These are phyloP conservation scores for Bolborhynchus lineola DNA, from an alignment of 2,113 vertebrate species.

Conservation along the genomic window DNA sequence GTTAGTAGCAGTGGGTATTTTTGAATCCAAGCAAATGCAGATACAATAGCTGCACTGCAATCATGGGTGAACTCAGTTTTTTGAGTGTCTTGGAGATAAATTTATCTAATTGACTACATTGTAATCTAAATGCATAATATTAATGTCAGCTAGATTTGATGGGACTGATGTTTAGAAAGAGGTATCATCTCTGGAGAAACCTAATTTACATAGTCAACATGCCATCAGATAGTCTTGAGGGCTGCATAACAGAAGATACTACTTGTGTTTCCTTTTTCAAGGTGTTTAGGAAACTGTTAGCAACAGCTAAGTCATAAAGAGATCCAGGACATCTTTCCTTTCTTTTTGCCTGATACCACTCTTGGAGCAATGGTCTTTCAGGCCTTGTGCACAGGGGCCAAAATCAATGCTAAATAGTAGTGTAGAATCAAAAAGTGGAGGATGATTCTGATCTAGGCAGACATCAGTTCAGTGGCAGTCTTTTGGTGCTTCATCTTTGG, in stretches of 20 bases:
- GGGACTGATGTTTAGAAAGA: neutral
- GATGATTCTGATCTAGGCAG: neutral
- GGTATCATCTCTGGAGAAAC: neutral
- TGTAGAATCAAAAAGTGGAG: neutral
- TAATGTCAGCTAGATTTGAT: neutral
- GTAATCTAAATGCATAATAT: neutral
- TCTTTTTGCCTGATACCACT: neutral
- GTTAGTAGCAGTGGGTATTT: neutral
- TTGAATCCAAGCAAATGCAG: neutral
- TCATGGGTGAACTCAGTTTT: neutral
- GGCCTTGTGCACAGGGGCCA: neutral
- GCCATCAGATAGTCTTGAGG: neutral
- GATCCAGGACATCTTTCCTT: neutral
- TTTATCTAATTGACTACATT: neutral
- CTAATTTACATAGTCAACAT: neutral
- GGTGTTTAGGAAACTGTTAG: neutral
- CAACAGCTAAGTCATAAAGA: neutral
- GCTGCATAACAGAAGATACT: neutral
- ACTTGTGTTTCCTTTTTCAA: neutral
- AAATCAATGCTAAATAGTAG: neutral
- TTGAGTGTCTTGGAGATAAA: neutral
- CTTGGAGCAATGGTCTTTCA: neutral
- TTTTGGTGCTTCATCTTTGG: neutral
- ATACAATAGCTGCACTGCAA: neutral
- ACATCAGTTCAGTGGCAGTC: neutral